Base-by-base conservation (phyloP, 1,140 invertebrate genomes). In the Pogonus chalceus region DNA sequence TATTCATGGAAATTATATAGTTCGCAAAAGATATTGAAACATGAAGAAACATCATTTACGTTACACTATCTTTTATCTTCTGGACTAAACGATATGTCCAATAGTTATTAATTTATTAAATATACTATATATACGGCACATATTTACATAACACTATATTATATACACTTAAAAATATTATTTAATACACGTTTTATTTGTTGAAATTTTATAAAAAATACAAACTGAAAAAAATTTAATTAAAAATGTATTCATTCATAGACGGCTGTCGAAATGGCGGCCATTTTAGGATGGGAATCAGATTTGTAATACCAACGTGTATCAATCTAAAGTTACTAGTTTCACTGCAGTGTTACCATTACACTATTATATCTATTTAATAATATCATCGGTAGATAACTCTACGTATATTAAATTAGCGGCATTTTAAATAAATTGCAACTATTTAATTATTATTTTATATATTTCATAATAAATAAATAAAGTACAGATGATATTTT, bases 141-240 rank as follows among this genome's bases (percentile, higher is more conserved):
- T 43, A 43, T 43, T 43, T 43, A 43, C 37, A 43, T 4, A 3
- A 10, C 37, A 43, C 37, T 43, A 10, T 16, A 43, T 16, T 43
- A 43, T 43, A 12, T 43, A 43, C 37, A 43, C 18, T 9, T 43
- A 43, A 7, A 43, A 43, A 12, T 43, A 43, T 10, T 10, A 10
- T 43, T 10, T 43, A 16, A 4, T 43, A 43, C 37, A 43, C 37
- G 9, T 18, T 43, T 43, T 10, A 18, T 16, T 43, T 18, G 9
- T 43, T 43, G 37, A 16, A 43, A 43, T 10, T 43, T 43, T 43
- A 43, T 43, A 43, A 43, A 43, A 43, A 43, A 43, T 43, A 43
- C 37, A 43, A 43, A 43, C 37, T 43, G 37, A 43, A 43, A 43
- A 43, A 43, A 43, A 43, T 43, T 43, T 43, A 43, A 43, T 43